A percentile compares a stretch with the other conserved stretches of the same genome.
phyloP scores from a whole-genome alignment of 1,140 invertebrate genomes.

The Apis dorsata region DNA sequence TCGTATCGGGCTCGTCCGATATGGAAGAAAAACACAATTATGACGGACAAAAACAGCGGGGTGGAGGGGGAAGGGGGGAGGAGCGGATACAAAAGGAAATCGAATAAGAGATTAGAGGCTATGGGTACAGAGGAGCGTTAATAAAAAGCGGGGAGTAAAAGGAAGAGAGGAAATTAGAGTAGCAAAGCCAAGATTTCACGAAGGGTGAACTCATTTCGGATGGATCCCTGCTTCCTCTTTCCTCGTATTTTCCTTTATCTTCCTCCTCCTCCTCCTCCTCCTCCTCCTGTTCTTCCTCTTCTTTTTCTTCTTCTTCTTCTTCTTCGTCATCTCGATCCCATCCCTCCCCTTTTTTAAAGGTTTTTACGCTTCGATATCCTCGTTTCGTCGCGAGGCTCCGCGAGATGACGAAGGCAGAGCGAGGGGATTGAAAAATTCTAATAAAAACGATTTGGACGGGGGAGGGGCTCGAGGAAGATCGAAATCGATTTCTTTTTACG shows the following conservation, averaged over 20 bases:
- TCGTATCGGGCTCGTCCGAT: too few relatives aligned
- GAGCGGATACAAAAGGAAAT: background rate
- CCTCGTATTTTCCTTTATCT: background rate
- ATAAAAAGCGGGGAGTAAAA: conserved; percentile 1
- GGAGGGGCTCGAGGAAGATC: conserved; percentile 7
- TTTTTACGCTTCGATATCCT: conserved; percentile 33
- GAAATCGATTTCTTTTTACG: conserved; percentile 46
- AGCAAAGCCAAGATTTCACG: conserved; percentile 31
- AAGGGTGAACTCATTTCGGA: conserved; percentile 10
- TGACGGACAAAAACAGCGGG: background rate
- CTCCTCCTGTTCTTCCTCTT: background rate
- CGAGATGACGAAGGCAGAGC: conserved; percentile 25
- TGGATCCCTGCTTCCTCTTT: background rate
- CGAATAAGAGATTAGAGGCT: conserved; percentile 6
- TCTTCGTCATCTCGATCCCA: background rate
- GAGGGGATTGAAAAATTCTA: conserved; percentile 50
- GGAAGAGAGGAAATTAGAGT: conserved; percentile 18
- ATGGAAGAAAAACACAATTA: conserved; percentile 3
- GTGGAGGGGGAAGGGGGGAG: background rate
- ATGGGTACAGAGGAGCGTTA: background rate
- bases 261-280: background rate
- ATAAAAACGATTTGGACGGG: conserved; percentile 42
- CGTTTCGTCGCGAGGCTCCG: conserved; percentile 42
- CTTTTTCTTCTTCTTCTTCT: background rate
- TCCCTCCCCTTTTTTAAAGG: background rate